Conservation (phyloP, 2,113 vertebrate species). For the Macrotus californicus region DNA sequence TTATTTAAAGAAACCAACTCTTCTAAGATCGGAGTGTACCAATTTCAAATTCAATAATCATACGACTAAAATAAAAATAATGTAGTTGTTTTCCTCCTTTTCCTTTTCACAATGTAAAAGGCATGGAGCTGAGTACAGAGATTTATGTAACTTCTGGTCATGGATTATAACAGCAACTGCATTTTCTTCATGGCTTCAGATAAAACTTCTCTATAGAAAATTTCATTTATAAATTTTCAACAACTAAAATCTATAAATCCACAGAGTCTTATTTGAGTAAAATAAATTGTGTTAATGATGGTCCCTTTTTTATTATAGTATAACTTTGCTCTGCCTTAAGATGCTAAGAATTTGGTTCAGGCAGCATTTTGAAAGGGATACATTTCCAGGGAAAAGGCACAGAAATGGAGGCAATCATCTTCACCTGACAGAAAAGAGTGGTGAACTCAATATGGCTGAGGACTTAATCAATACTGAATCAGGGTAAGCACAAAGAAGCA, state of each 20-base stretch:
- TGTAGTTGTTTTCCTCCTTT: background rate
- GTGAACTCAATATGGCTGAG: slow-evolving; percentile 12
- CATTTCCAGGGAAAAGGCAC: slow-evolving; percentile 42
- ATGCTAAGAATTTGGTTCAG: slow-evolving; percentile 52
- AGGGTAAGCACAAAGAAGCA: slow-evolving; percentile 40
- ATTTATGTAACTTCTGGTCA: slow-evolving; percentile 14
- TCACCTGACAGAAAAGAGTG: slow-evolving; percentile 45
- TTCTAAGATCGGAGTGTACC: background rate
- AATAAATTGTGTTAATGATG: slow-evolving; percentile 45
- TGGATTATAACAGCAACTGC: slow-evolving; percentile 27
- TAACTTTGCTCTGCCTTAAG: slow-evolving; percentile 42
- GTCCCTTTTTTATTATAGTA: slow-evolving; percentile 58
- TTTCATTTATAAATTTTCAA: slow-evolving; percentile 34
- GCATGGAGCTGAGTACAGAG: background rate
- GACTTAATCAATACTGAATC: slow-evolving; percentile 63
- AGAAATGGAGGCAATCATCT: slow-evolving; percentile 54
- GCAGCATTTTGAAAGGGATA: slow-evolving; percentile 56
- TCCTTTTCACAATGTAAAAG: background rate
- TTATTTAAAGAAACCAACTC: background rate
- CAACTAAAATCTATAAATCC: slow-evolving; percentile 47
- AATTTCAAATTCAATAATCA: slow-evolving; percentile 14
- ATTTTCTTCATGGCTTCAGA: slow-evolving; percentile 17
- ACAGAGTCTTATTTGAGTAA: slow-evolving; percentile 24
- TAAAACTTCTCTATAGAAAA: slow-evolving; percentile 52
- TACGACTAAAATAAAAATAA: slow-evolving; percentile 31